Evolutionary conservation across 2,113 vertebrate species (phyloP).

Genomic region (Ardeotis arabs): DNA sequence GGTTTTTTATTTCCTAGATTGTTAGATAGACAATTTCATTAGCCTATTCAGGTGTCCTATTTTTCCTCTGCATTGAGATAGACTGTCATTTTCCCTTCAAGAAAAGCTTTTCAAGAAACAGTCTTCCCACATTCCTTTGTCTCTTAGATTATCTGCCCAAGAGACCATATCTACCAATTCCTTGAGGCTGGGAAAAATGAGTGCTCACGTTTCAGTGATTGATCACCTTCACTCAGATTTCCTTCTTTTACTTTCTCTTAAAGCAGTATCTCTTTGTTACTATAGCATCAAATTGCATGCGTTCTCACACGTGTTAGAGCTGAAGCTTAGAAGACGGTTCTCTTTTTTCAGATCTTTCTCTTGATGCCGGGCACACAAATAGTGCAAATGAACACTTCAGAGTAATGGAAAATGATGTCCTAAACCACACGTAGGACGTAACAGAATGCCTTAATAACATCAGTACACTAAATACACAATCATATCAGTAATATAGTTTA

Average conservation of each 20-base stretch:
- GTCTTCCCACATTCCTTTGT: neutral
- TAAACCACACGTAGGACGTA: neutral
- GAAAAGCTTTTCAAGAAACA: neutral
- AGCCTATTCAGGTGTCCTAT: neutral
- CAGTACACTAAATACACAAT: neutral
- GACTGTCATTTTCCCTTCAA: neutral
- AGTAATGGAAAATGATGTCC: neutral
- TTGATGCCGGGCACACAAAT: neutral
- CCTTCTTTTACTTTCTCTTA: neutral
- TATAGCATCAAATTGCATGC: neutral
- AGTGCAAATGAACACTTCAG: neutral
- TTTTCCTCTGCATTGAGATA: neutral
- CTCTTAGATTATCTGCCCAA: neutral
- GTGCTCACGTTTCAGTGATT: neutral
- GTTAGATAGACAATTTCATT: neutral
- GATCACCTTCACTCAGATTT: neutral
- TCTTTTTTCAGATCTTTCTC: neutral
- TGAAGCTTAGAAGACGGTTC: neutral
- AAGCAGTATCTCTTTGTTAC: neutral
- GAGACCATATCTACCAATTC: neutral
- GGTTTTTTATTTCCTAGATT: neutral
- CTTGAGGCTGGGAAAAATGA: neutral
- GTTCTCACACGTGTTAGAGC: rapidly evolving
- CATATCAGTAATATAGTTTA: neutral
- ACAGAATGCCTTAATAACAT: neutral